phyloP scores from a whole-genome alignment of 2,888 invertebrate genomes.

The Mylabris sibirica region DNA sequence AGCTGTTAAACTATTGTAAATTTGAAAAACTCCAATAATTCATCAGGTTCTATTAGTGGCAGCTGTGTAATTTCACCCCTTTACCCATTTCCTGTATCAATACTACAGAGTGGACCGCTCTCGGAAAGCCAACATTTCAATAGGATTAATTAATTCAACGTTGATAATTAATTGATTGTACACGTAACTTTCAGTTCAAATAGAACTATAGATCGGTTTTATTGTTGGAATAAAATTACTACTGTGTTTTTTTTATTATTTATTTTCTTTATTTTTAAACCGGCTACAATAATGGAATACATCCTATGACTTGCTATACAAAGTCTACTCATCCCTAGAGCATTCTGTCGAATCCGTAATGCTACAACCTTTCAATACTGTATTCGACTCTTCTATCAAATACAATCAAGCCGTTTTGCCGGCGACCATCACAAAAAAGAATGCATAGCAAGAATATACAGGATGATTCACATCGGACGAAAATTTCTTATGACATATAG shows the following conservation, averaged over 20 bases:
- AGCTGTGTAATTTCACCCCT: neutral
- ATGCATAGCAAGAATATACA: neutral
- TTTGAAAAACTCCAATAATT: neutral
- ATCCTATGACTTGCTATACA: neutral
- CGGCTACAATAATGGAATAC: neutral
- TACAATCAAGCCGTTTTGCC: neutral
- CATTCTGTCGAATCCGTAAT: neutral
- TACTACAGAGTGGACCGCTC: neutral
- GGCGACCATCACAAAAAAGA: neutral
- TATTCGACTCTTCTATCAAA: neutral
- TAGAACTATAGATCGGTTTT: neutral
- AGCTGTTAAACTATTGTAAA: neutral
- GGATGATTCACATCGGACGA: too few relatives aligned
- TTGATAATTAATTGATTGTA: neutral
- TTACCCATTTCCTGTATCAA: neutral
- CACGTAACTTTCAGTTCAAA: neutral
- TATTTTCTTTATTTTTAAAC: neutral
- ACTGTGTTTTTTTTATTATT: neutral
- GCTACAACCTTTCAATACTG: conserved; percentile 1
- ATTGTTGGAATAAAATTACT: neutral
- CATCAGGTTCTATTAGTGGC: neutral
- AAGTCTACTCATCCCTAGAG: neutral
- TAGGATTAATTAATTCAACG: neutral
- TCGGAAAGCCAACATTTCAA: neutral
- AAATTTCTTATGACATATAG: too few relatives aligned